phyloP scores from a whole-genome alignment of 2,797 vertebrate genomes.

The Eidolon dupreanum region DNA sequence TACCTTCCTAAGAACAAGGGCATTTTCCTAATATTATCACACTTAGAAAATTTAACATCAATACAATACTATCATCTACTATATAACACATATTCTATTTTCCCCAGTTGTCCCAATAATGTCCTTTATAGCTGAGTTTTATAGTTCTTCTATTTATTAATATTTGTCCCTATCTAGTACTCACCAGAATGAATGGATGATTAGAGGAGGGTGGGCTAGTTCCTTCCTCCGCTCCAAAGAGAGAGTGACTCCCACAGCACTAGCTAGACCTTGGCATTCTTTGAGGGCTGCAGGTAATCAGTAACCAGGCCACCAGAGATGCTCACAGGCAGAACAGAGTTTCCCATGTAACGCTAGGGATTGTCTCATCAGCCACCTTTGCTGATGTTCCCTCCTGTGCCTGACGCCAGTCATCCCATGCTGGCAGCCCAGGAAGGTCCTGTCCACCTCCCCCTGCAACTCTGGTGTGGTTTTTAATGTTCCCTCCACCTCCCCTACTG shows the following conservation, averaged over 20 bases:
- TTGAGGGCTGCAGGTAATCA: slow-evolving; percentile 52
- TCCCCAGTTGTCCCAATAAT: neutral
- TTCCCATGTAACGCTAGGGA: neutral
- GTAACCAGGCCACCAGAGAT: slow-evolving; percentile 30
- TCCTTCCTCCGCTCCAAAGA: neutral
- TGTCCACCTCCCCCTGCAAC: neutral
- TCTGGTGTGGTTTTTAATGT: neutral
- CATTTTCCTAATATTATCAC: neutral
- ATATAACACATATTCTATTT: neutral
- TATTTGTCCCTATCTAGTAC: neutral
- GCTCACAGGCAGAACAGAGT: neutral
- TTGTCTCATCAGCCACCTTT: neutral
- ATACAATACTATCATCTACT: neutral
- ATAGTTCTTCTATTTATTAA: neutral
- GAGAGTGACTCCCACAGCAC: neutral
- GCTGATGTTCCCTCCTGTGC: neutral
- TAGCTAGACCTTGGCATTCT: neutral
- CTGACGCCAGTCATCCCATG: neutral
- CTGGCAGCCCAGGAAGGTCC: neutral
- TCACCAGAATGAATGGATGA: neutral
- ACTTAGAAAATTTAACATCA: neutral
- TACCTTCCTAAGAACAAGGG: neutral
- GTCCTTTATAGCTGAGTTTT: neutral
- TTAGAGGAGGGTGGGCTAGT: neutral
- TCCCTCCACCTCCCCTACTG: neutral